Conservation (phyloP, 2,888 invertebrate genomes). For the Herminia tarsipennalis region DNA sequence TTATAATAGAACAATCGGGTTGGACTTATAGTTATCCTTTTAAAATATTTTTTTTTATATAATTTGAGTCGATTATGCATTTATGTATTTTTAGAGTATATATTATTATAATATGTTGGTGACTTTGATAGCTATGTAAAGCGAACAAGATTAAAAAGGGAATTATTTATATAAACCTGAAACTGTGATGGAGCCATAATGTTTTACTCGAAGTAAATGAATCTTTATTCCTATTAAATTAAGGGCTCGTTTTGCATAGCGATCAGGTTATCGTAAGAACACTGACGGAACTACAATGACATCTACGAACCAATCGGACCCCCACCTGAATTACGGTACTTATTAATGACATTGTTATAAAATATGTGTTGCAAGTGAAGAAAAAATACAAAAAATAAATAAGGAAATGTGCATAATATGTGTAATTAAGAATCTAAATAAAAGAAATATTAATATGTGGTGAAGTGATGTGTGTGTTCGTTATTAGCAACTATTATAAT, state of each 20-base stretch:
- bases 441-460: slow-evolving; percentile 36
- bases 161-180: too few species aligned
- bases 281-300: slow-evolving; percentile 10
- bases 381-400: slow-evolving; percentile 48
- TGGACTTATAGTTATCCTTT: slow-evolving; percentile 5
- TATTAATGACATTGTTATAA: slow-evolving; percentile 50
- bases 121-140: not conserved
- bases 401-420: slow-evolving; percentile 68
- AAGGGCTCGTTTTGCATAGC: slow-evolving; percentile 7
- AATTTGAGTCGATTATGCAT: slow-evolving; percentile 27
- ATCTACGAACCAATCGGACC: slow-evolving; percentile 17
- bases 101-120: not conserved
- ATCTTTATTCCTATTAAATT: not conserved
- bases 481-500: slow-evolving; percentile 44
- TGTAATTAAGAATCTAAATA: slow-evolving; percentile 51
- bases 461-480: slow-evolving; percentile 45
- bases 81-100: slow-evolving; percentile 22
- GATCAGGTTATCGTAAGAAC: too few species aligned
- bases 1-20: slow-evolving; percentile 3
- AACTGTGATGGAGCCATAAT: too few species aligned
- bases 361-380: slow-evolving; percentile 53
- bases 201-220: too few species aligned
- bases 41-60: slow-evolving; percentile 11
- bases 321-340: slow-evolving; percentile 59
- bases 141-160: not conserved